phyloP scores from a whole-genome alignment of 92 coral and sea anemone genomes.

The Heteractis magnifica region DNA sequence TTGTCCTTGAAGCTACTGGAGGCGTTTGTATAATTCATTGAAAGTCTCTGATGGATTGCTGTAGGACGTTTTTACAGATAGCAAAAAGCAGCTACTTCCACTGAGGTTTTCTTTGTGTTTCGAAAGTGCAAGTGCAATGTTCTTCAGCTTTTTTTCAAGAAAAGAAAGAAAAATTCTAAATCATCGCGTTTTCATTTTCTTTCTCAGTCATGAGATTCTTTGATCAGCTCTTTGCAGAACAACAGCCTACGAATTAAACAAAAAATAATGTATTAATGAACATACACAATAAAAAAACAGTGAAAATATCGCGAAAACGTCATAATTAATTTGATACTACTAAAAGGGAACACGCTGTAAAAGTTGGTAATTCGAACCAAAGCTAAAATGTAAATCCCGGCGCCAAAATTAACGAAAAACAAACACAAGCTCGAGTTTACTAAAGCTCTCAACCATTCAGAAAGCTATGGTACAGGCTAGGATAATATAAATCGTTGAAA shows the following conservation, averaged over 20 bases:
- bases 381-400: neutral
- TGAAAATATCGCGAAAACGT: neutral
- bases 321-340: neutral
- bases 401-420: too few relatives aligned
- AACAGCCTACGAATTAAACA: neutral
- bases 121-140: too few relatives aligned
- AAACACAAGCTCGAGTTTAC: too few relatives aligned
- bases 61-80: too few relatives aligned
- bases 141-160: too few relatives aligned
- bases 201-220: neutral
- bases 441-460: too few relatives aligned
- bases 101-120: too few relatives aligned
- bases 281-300: neutral
- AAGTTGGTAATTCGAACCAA: neutral
- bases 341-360: neutral
- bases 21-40: constrained; percentile 1
- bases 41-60: neutral
- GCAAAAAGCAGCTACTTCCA: too few relatives aligned
- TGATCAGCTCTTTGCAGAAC: neutral
- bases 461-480: too few relatives aligned
- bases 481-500: too few relatives aligned
- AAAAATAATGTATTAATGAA: neutral
- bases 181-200: too few relatives aligned
- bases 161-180: too few relatives aligned
- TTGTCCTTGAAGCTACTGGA: neutral